Percentiles rank a stretch among this genome's conserved stretches.
These are phyloP conservation scores for Catalaphyllia jardinei DNA, from an alignment of 64 coral and sea anemone species.

Conservation along the genomic window DNA sequence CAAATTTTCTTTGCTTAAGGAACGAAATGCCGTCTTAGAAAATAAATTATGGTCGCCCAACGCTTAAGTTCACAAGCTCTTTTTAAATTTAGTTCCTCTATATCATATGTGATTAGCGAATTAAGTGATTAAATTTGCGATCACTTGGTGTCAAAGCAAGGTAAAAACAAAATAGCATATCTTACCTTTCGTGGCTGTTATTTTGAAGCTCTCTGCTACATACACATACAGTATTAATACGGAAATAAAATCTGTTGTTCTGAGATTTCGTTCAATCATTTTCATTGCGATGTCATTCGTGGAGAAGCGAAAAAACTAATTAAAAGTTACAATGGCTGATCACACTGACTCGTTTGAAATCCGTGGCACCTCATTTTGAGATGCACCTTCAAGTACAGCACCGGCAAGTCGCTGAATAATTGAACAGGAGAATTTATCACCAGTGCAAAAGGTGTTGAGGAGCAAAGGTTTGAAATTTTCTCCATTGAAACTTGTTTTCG, in stretches of 20 bases:
- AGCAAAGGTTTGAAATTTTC: not conserved
- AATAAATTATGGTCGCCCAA: too few relatives aligned
- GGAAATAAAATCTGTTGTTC: slow-evolving; percentile 3
- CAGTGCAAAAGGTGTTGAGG: not conserved
- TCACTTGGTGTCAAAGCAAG: not conserved
- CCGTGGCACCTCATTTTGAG: slow-evolving; percentile 1
- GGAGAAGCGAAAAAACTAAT: too few relatives aligned
- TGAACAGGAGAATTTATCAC: slow-evolving; percentile 1
- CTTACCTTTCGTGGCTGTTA: slow-evolving; percentile 13
- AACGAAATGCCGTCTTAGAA: too few relatives aligned
- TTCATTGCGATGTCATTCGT: not conserved
- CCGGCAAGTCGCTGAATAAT: slow-evolving; percentile 44
- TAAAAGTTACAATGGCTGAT: not conserved
- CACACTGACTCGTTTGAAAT: not conserved
- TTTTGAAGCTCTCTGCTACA: not conserved
- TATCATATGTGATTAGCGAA: too few relatives aligned
- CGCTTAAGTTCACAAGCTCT: too few relatives aligned
- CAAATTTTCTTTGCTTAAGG: too few relatives aligned
- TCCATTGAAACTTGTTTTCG: not conserved
- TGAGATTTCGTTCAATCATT: not conserved
- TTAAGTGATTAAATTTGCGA: not conserved
- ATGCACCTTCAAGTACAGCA: not conserved
- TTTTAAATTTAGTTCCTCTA: too few relatives aligned
- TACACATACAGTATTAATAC: slow-evolving; percentile 15
- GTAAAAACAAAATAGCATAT: not conserved